Conservation (phyloP, 2,797 vertebrate genomes). For the Danio jaintianensis region DNA sequence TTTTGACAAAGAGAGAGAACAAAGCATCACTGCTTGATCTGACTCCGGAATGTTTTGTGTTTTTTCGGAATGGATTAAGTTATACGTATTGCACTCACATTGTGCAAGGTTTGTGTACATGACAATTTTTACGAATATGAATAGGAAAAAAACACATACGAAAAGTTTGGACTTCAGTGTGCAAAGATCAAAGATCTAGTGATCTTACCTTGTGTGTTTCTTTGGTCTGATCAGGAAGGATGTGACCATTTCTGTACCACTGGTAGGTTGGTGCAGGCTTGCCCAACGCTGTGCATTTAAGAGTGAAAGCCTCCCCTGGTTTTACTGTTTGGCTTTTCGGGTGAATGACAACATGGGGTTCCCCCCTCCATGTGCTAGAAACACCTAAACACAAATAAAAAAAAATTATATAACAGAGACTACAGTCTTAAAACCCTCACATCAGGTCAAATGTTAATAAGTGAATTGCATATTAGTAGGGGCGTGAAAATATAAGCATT, state of each 20-base stretch:
- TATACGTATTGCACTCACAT: too few species aligned
- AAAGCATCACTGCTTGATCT: too few species aligned
- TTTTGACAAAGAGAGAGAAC: too few species aligned
- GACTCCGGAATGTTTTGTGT: too few species aligned
- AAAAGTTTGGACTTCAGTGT: too few species aligned
- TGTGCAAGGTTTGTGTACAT: too few species aligned
- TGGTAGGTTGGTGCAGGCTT: slow-evolving; percentile 83
- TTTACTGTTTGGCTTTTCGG: slow-evolving; percentile 69
- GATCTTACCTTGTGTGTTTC: slow-evolving; percentile 78
- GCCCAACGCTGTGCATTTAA: slow-evolving; percentile 83
- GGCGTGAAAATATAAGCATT: too few species aligned
- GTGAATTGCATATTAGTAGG: background rate
- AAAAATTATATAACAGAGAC: background rate
- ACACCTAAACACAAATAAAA: slow-evolving; percentile 15
- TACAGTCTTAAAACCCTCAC: background rate
- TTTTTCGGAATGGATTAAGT: too few species aligned
- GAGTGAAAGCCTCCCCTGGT: slow-evolving; percentile 69
- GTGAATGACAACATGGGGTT: slow-evolving; percentile 79
- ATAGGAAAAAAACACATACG: too few species aligned
- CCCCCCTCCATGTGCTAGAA: slow-evolving; percentile 76
- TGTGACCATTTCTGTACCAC: slow-evolving; percentile 86
- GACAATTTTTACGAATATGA: too few species aligned
- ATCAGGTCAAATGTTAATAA: background rate
- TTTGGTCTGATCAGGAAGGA: slow-evolving; percentile 69
- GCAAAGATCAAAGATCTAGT: too few species aligned